Evolutionary conservation across 2,113 vertebrate genomes (phyloP), one percentile per base, ranked within the genome.

Genomic region (Anser cygnoides): DNA sequence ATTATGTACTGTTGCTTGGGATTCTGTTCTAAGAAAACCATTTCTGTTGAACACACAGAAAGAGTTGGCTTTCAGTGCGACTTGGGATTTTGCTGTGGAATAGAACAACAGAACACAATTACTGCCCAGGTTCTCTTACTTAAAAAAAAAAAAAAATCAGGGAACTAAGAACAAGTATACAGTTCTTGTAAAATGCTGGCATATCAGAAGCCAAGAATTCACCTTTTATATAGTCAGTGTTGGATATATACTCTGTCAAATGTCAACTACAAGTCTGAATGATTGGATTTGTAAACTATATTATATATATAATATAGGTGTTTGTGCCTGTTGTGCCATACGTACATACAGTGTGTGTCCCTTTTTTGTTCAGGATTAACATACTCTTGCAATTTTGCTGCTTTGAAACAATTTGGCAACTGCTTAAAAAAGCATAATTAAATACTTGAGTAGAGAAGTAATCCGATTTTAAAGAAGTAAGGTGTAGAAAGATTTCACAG

Each of bases 291-390:
- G 28, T 50, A 73, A 75, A 26, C 10, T 70, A 2, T 22, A 21
- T 43, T 41, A 4, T 10, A 41, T 35, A 58, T 31, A 25, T 49
- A 66, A 63, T 6, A 54, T 0, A 76, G 29, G 37, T 12, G 29
- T 1, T 12, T 37, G 28, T 37, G 11, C 20, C 55, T 44, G 0
- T 37, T n/a, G n/a, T n/a, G n/a, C n/a, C n/a, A 13, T 26, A 28
- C 3, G 20, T 39, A 16, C 8, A 33, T 35, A 41, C 46, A 49
- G 46, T 11, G 46, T 7, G 16, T 0, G 0, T 22, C 41, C 46
- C 15, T 49, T 9, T 55, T 21, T 44, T 35, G 23, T 50, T 93
- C 29, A 39, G 20, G 20, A 66, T 26, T 11, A 77, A 62, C 31
- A 52, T 57, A 9, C n/a, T 15, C 21, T 57, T n/a, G 2, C 18